Evolutionary conservation across 2,113 vertebrate species (phyloP).

Genomic region (Ictidomys tridecemlineatus): DNA sequence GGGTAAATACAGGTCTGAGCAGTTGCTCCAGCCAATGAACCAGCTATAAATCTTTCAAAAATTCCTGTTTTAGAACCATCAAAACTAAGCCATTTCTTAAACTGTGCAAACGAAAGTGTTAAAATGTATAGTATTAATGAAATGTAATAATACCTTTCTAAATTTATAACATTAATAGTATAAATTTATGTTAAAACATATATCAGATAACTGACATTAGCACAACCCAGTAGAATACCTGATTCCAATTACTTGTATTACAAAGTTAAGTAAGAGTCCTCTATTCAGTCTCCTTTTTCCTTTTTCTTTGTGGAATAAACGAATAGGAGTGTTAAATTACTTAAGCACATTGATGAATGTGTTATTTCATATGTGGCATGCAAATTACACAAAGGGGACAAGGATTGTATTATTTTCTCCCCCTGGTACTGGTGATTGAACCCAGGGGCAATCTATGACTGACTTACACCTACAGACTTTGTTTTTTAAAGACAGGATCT

Average conservation of each 20-base stretch:
- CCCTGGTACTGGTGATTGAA: background rate
- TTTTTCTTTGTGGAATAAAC: background rate
- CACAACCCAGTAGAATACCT: background rate
- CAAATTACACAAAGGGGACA: background rate
- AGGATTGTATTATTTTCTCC: background rate
- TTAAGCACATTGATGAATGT: background rate
- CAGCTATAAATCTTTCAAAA: conserved; percentile 89
- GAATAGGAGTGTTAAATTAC: background rate
- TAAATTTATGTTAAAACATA: conserved; percentile 12
- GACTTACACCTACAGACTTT: background rate
- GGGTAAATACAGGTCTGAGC: conserved; percentile 92
- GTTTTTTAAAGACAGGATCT: background rate
- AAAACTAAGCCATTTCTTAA: conserved; percentile 89
- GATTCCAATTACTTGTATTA: conserved; percentile 17
- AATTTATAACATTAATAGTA: background rate
- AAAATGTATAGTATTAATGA: conserved; percentile 25
- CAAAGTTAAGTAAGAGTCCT: background rate
- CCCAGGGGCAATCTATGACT: background rate
- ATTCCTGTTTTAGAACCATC: conserved; percentile 86
- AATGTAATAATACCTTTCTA: conserved; percentile 5
- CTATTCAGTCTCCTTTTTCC: background rate
- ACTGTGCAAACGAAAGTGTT: conserved; percentile 84
- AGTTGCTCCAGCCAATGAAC: conserved; percentile 91
- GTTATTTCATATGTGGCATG: conserved; percentile 1
- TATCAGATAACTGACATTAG: background rate